A percentile compares a stretch with the other conserved stretches of the same genome.
Evolutionary conservation across 2,113 vertebrate species (phyloP).

Genomic region (Hucho hucho): DNA sequence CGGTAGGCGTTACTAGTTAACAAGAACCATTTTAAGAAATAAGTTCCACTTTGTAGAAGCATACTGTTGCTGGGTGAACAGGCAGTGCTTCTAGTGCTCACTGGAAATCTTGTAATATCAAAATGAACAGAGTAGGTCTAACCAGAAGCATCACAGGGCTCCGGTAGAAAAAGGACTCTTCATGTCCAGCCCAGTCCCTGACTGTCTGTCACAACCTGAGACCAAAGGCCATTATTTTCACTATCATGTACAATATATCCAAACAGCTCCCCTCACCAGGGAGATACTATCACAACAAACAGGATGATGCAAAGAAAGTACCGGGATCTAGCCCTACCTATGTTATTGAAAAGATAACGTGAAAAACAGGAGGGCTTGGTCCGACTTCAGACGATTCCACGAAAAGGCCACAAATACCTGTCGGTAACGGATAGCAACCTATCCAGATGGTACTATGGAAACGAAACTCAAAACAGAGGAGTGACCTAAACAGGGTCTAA

Average conservation of each 20-base stretch:
- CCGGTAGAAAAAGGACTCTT: neutral
- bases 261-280: slow-evolving; percentile 41
- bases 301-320: slow-evolving; percentile 37
- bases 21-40: no score
- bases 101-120: neutral
- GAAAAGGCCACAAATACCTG: slow-evolving; percentile 14
- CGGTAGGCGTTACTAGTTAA: no score
- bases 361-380: slow-evolving; percentile 12
- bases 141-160: neutral
- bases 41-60: no score
- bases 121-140: neutral
- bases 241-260: slow-evolving; percentile 40
- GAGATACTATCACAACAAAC: slow-evolving; percentile 32
- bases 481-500: slow-evolving; percentile 19
- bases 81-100: neutral
- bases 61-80: no score
- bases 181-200: neutral
- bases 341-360: slow-evolving; percentile 27
- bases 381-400: neutral
- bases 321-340: slow-evolving; percentile 23
- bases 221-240: slow-evolving; percentile 11
- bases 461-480: slow-evolving; percentile 11
- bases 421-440: neutral
- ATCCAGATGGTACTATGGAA: slow-evolving; percentile 9
- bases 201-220: slow-evolving; percentile 19